phyloP scores from a whole-genome alignment of 1,140 invertebrate genomes.

The Leptinotarsa texana region DNA sequence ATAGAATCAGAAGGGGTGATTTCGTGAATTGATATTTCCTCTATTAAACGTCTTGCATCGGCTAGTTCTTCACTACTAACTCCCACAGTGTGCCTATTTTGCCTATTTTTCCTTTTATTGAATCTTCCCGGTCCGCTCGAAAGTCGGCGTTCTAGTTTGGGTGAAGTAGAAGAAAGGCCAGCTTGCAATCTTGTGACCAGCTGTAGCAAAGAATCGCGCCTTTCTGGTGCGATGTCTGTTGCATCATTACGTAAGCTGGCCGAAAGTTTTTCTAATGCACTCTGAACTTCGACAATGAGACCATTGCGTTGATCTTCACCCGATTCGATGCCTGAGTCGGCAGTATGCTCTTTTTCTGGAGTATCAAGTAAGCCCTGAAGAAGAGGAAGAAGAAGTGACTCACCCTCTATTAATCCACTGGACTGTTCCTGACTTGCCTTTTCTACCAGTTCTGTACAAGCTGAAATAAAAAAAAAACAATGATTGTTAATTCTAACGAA shows the following conservation, averaged over 20 bases:
- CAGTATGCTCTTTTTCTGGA: constrained; percentile 48
- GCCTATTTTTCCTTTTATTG: constrained; percentile 56
- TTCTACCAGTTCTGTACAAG: constrained; percentile 64
- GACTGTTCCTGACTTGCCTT: constrained; percentile 57
- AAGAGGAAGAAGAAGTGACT: constrained; percentile 65
- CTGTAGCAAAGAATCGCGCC: constrained; percentile 69
- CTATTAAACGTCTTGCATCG: constrained; percentile 72
- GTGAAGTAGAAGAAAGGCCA: constrained; percentile 59
- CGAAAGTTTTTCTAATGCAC: constrained; percentile 73
- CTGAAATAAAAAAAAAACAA: constrained; percentile 52
- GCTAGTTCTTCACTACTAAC: constrained; percentile 79
- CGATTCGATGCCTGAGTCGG: constrained; percentile 70
- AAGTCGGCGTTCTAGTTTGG: constrained; percentile 48
- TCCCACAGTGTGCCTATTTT: constrained; percentile 76
- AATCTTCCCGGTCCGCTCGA: constrained; percentile 33
- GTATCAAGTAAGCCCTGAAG: constrained; percentile 58
- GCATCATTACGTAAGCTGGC: constrained; percentile 67
- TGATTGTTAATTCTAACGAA: neutral
- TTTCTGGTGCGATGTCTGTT: constrained; percentile 58
- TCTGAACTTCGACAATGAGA: constrained; percentile 77
- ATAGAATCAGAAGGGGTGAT: constrained; percentile 44
- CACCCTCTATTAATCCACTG: constrained; percentile 56
- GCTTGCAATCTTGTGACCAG: constrained; percentile 76
- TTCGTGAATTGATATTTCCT: constrained; percentile 63
- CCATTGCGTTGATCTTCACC: constrained; percentile 65